phyloP scores from a whole-genome alignment of 2,113 vertebrate genomes.

The Oryctolagus cuniculus region DNA sequence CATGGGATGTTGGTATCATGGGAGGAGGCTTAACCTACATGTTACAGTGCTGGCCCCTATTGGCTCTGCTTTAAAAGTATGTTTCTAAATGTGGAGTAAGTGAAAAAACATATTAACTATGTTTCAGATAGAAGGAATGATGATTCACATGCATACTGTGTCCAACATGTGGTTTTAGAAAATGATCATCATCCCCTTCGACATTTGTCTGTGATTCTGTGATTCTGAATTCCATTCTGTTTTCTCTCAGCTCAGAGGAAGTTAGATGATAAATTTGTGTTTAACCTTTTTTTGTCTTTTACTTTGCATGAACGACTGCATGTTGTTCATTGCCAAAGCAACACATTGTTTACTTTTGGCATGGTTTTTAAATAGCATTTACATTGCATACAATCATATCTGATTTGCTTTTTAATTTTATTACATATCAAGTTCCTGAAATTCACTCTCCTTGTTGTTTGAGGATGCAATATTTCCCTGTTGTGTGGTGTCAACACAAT shows the following conservation, averaged over 20 bases:
- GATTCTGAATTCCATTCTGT: neutral
- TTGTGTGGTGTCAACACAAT: neutral
- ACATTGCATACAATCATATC: neutral
- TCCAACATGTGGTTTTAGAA: neutral
- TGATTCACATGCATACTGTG: neutral
- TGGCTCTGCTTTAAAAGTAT: slow-evolving; percentile 31
- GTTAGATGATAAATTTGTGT: neutral
- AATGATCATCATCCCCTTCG: neutral
- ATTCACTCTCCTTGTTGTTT: neutral
- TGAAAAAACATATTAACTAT: neutral
- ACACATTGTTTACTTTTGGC: neutral
- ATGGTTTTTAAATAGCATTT: neutral
- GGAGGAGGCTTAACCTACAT: too few relatives aligned
- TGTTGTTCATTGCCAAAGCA: neutral
- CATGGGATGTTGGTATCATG: too few relatives aligned
- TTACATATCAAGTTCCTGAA: neutral
- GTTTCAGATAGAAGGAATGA: neutral
- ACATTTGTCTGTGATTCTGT: neutral
- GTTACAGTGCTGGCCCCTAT: neutral
- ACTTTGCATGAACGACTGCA: neutral
- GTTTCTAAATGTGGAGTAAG: neutral
- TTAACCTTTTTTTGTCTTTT: slow-evolving; percentile 37
- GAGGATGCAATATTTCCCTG: neutral
- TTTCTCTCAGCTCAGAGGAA: neutral
- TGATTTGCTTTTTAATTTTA: slow-evolving; percentile 39